Conservation (phyloP, 1,140 invertebrate genomes). For the Euwallacea similis region DNA sequence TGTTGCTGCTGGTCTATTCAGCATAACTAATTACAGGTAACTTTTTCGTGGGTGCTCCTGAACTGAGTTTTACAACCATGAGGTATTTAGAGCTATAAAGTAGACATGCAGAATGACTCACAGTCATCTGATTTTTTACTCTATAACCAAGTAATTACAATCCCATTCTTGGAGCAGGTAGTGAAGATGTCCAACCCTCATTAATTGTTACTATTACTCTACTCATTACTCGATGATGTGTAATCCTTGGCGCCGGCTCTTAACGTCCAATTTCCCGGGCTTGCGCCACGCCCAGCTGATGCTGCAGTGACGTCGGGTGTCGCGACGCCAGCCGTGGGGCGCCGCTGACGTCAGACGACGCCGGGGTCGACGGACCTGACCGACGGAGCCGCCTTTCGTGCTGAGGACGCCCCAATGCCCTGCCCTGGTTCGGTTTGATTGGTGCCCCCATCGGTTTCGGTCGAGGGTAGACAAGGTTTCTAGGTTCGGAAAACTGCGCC, state of each 20-base stretch:
- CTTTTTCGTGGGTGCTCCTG: too few species aligned
- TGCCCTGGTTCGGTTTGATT: slow-evolving; percentile 12
- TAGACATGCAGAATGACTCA: too few species aligned
- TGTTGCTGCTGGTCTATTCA: too few species aligned
- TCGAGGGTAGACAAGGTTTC: neutral
- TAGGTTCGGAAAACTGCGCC: neutral
- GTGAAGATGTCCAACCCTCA: neutral
- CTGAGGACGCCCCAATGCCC: slow-evolving; percentile 21
- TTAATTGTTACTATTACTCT: slow-evolving; percentile 30
- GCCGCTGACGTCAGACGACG: slow-evolving; percentile 32
- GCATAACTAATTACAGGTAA: too few species aligned
- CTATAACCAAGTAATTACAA: too few species aligned
- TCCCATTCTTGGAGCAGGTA: too few species aligned
- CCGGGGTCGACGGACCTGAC: slow-evolving; percentile 31
- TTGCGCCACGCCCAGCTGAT: slow-evolving; percentile 40
- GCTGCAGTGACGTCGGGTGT: slow-evolving; percentile 39
- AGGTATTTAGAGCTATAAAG: too few species aligned
- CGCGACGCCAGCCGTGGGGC: slow-evolving; percentile 29
- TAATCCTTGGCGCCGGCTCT: slow-evolving; percentile 20
- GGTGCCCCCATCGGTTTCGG: too few species aligned
- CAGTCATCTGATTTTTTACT: too few species aligned
- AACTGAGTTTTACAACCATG: too few species aligned
- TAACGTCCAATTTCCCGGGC: slow-evolving; percentile 18
- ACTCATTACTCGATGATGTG: slow-evolving; percentile 14
- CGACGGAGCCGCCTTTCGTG: slow-evolving; percentile 17